These are phyloP conservation scores for Telenomus remus DNA, from an alignment of 1,140 invertebrate genomes.

Conservation along the genomic window DNA sequence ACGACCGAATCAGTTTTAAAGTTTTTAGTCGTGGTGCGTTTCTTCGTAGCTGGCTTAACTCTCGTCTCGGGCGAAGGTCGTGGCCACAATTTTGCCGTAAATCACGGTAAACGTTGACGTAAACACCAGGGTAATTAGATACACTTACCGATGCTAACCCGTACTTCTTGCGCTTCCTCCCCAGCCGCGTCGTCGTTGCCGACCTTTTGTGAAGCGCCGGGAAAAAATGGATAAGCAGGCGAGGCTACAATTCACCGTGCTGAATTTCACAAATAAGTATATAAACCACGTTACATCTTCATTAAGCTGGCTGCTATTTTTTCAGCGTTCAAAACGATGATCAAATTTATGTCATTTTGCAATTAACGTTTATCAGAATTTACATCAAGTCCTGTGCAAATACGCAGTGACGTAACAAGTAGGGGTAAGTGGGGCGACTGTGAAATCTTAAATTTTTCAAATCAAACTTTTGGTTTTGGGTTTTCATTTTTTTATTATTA, in stretches of 20 bases:
- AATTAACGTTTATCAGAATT: no score
- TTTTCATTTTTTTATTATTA: no score
- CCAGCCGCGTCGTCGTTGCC: slow-evolving; percentile 48
- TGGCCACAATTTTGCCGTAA: slow-evolving; percentile 74
- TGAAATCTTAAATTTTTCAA: no score
- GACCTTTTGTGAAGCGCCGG: slow-evolving; percentile 45
- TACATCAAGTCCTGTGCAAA: no score
- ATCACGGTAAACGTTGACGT: slow-evolving; percentile 75
- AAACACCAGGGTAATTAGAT: slow-evolving; percentile 75
- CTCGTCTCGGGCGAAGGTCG: slow-evolving; percentile 69
- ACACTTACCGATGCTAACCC: slow-evolving; percentile 67
- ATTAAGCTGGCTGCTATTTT: slow-evolving; percentile 18
- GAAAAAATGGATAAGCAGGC: slow-evolving; percentile 34
- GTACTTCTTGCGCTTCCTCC: slow-evolving; percentile 59
- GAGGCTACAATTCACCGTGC: slow-evolving; percentile 24
- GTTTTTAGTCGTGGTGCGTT: slow-evolving; percentile 64
- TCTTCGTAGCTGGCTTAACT: slow-evolving; percentile 40
- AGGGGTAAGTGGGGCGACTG: no score
- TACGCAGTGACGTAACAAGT: no score
- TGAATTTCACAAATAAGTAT: slow-evolving; percentile 44
- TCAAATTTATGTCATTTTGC: no score
- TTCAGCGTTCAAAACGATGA: no score
- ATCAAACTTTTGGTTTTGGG: no score
- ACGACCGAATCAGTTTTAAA: slow-evolving; percentile 73
- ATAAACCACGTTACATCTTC: slow-evolving; percentile 40